Conservation (phyloP, 1,140 invertebrate genomes). For the Sinella curviseta region DNA sequence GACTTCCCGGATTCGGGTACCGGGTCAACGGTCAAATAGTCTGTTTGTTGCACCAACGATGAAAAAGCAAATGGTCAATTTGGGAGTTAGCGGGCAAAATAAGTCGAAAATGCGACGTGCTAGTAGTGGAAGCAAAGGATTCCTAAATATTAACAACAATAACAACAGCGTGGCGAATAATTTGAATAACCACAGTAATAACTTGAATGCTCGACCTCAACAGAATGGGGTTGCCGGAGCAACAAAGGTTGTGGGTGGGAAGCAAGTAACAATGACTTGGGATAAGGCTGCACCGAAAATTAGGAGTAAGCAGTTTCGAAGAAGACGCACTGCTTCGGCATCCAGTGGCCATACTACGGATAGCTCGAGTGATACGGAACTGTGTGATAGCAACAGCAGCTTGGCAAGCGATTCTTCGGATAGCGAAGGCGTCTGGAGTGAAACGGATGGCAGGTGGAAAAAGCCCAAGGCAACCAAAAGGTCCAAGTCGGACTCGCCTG, state of each 20-base stretch:
- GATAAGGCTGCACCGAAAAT: constrained; percentile 31
- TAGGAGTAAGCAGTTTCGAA: constrained; percentile 38
- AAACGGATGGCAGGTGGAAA: constrained; percentile 31
- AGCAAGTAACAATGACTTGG: constrained; percentile 46
- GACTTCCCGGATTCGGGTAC: not conserved
- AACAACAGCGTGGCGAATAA: not conserved
- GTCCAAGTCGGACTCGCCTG: not conserved
- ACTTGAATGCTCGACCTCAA: not conserved
- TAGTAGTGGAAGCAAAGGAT: constrained; percentile 25
- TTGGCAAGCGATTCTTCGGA: constrained; percentile 12
- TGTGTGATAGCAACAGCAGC: constrained; percentile 41
- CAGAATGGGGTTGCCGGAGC: not conserved
- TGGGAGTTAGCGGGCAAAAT: constrained; percentile 29
- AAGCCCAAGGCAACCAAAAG: constrained; percentile 20
- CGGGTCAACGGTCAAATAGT: constrained; percentile 28
- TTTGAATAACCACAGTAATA: not conserved
- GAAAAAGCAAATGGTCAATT: constrained; percentile 26
- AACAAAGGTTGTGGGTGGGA: not conserved
- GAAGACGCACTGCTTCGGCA: constrained; percentile 29
- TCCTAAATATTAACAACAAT: not conserved
- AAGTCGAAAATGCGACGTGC: constrained; percentile 41
- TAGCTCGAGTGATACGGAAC: constrained; percentile 42
- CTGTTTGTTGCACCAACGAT: constrained; percentile 34
- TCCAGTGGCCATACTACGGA: constrained; percentile 32
- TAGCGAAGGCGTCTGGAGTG: constrained; percentile 38